Base-by-base conservation (phyloP, 2,888 invertebrate genomes). In the Chirona hameri region DNA sequence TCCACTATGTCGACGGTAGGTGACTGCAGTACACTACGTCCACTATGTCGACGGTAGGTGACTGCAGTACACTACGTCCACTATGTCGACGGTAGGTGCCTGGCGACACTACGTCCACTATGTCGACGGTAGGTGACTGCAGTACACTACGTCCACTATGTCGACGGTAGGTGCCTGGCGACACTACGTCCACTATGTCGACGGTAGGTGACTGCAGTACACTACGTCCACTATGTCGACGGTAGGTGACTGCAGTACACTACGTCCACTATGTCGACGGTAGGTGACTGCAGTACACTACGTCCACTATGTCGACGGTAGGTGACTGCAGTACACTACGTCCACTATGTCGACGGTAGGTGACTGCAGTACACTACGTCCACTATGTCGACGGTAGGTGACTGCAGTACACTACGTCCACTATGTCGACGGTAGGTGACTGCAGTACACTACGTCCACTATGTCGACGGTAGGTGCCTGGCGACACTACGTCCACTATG, bases 21-120 rank as follows among this genome's bases (percentile, higher is more conserved):
- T n/a, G n/a, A n/a, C n/a, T n/a, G n/a, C n/a, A n/a, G n/a, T n/a
- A 81, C 92, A 93, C 82, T 98, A 98, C 88, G 93, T 97, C 0
- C 91, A 91, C 82, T 96, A 94, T 39, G 91, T 98, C 12, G 98
- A 98, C 88, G 29, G 69, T 69, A 29, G 9, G 60, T 9, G 92
- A 97, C 24, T 91, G 93, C 84, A 94, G 94, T n/a, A 86, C 94
- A 39, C 4, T 39, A 39, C 39, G 39, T 39, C 4, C 39, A 39
- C 39, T 39, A 5, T 39, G 39, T 39, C 39, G 39, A 39, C 39
- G 39, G 39, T 7, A 39, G 7, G 91, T 81, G 89, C 89, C 80
- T 98, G 98, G 98, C 89, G 92, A 81, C 92, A 93, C 82, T 98
- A 98, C 88, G 93, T 97, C 0, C 91, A 91, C 82, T 96, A 94